Base-by-base conservation (phyloP, 2,797 vertebrate species). In the Phrynocephalus guinanensis region DNA sequence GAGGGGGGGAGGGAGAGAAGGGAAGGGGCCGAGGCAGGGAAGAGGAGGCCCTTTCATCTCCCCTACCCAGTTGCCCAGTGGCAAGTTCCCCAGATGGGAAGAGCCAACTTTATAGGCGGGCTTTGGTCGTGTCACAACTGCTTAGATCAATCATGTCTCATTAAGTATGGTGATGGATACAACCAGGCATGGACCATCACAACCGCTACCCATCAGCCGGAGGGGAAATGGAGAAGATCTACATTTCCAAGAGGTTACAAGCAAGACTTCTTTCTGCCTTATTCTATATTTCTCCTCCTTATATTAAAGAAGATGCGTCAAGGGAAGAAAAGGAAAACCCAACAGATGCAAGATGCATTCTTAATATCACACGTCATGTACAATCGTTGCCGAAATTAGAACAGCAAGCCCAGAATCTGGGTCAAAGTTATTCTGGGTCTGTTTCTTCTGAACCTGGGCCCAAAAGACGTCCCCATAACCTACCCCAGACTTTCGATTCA, bases 71-170 rank as follows among this genome's bases (percentile, higher is more conserved):
- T 1, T 7, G 90, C 86, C 85, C 87, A 68, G 83, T 95, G 93
- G 91, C 82, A 9, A 8, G 1, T 88, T 44, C 48, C 91, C 83
- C 88, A 90, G 82, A 93, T 91, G 85, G 87, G 85, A 77, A 83
- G 75, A 86, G 79, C 52, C 52, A 72, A 66, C 38, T 73, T 83
- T 72, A 52, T 75, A 93, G 73, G 88, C 84, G 88, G 93, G 91
- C 90, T 78, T 10, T 82, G 87, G 86, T 84, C 87, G 87, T 95
- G 95, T 94, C 95, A 94, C 86, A 77, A 93, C 85, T 0, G 0
- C 83, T 95, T 83, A 93, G 24, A 82, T 95, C 94, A 94, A 82
- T 92, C 86, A 86, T 90, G 92, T 94, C 91, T 95, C 85, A 15
- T 1, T 93, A 90, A 84, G 52, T 88, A 15, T 50, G 76, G 16